Percentiles rank a stretch among this genome's conserved stretches.
These are phyloP conservation scores for Pelobates cultripes DNA, from an alignment of 2,797 vertebrate species.

Conservation along the genomic window DNA sequence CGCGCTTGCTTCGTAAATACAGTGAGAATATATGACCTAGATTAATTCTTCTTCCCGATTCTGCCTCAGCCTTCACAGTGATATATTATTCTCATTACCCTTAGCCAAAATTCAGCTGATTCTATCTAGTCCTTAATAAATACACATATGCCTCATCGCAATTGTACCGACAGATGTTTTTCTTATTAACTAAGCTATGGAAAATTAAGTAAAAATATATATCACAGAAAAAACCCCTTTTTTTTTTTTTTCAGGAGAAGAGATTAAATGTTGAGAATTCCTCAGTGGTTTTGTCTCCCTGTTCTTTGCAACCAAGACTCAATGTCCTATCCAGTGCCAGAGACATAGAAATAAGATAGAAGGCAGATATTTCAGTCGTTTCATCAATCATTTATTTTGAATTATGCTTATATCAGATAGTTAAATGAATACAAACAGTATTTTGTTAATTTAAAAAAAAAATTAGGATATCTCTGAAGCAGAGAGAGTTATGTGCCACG, in stretches of 20 bases:
- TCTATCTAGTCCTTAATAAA: neutral
- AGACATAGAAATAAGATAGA: no score
- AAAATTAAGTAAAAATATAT: neutral
- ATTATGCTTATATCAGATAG: no score
- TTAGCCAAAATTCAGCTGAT: conserved; percentile 1
- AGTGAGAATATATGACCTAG: neutral
- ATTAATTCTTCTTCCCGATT: neutral
- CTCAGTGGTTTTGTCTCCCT: neutral
- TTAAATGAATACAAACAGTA: no score
- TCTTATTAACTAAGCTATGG: neutral
- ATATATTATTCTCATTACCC: neutral
- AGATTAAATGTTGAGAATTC: neutral
- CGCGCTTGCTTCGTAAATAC: neutral
- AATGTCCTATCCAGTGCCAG: neutral
- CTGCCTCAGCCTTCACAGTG: neutral
- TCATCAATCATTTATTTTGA: no score
- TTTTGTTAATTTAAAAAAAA: no score
- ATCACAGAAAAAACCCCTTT: no score
- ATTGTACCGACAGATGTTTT: neutral
- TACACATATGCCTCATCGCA: neutral
- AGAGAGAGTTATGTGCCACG: no score
- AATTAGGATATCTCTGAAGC: no score
- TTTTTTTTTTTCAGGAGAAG: no score
- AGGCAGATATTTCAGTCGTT: no score
- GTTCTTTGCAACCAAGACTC: neutral